Base-by-base conservation (phyloP, 2,888 invertebrate species). In the Melieria picta region DNA sequence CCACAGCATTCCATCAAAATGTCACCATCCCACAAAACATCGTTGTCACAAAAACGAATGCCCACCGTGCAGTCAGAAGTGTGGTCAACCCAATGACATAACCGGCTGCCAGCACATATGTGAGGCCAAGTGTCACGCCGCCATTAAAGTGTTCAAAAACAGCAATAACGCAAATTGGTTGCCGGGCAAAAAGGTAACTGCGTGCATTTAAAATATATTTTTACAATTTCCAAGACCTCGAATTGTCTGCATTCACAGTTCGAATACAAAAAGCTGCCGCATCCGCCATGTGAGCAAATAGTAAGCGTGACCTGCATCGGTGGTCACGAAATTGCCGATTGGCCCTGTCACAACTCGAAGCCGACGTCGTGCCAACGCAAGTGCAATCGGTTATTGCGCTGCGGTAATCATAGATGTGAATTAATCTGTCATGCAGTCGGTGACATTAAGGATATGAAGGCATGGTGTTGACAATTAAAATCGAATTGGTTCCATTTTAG, bases 1-100 rank as follows among this genome's bases (percentile, higher is more conserved):
- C 46, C 67, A 7, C 70, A 85, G 92, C 79, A 89, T 91, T 62
- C 92, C 93, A 50, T 91, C 95, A 4, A 92, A 93, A 82, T 98
- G 98, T 86, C 94, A 96, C 79, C 98, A 98, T 84, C 90, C 93
- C 72, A 91, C 93, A 77, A 89, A 89, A 13, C 96, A 96, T 84
- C 88, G 88, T 64, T 97, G 96, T 81, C 96, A 97, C 83, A 93
- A 93, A 79, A 93, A 93, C 0, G 90, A 91, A 48, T 97, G 96
- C 82, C 94, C 96, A 0, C 91, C 93, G 0, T 98, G 98, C 82
- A 89, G 88, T 74, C 93, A 94, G 79, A 88, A 90, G 55, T 98
- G 98, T 84, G 88, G 89, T 9, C 90, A 92, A 7, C 73, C 74
- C 62, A 86, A 86, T 74, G 79, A 80, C 48, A 75, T 74, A 3